Percentiles rank a stretch among this genome's conserved stretches.
These are phyloP conservation scores for Caenorhabditis doughertyi DNA, from an alignment of 2,888 invertebrate species.

Conservation along the genomic window DNA sequence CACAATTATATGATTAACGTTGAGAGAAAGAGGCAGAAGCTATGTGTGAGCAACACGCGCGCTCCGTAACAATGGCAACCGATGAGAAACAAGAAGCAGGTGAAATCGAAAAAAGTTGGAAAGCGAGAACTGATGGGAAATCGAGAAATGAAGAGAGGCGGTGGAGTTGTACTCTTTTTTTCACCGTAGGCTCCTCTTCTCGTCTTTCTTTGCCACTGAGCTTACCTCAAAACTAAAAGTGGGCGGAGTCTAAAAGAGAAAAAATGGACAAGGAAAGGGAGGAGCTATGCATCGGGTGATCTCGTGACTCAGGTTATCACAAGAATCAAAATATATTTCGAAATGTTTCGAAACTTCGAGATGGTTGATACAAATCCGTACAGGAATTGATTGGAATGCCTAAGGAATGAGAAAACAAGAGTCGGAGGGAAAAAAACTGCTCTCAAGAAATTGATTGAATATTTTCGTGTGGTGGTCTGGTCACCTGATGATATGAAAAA, in stretches of 20 bases:
- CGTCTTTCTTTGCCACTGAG: constrained; percentile 6
- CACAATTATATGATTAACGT: constrained; percentile 47
- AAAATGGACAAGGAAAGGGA: constrained; percentile 21
- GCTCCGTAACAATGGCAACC: constrained; percentile 57
- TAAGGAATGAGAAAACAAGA: neutral
- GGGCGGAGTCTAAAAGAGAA: constrained; percentile 20
- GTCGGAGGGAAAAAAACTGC: constrained; percentile 1
- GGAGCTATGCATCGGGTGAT: neutral
- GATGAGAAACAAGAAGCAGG: constrained; percentile 48
- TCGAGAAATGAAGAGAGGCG: neutral
- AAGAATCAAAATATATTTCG: constrained; percentile 1
- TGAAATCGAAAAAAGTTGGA: constrained; percentile 37
- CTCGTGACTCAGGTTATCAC: neutral
- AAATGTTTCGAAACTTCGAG: neutral
- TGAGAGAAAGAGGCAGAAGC: neutral
- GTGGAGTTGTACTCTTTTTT: constrained; percentile 15
- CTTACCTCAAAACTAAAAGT: constrained; percentile 10
- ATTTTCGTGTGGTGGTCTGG: constrained; percentile 10
- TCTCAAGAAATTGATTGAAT: neutral
- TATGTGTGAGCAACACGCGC: constrained; percentile 1
- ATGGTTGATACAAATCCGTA: neutral
- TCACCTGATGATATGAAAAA: constrained; percentile 14
- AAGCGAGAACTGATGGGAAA: neutral
- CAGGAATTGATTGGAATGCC: neutral
- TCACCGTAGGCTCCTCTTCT: constrained; percentile 12